These are phyloP conservation scores for Acrobasis suavella DNA, from an alignment of 2,888 invertebrate genomes.

Conservation along the genomic window DNA sequence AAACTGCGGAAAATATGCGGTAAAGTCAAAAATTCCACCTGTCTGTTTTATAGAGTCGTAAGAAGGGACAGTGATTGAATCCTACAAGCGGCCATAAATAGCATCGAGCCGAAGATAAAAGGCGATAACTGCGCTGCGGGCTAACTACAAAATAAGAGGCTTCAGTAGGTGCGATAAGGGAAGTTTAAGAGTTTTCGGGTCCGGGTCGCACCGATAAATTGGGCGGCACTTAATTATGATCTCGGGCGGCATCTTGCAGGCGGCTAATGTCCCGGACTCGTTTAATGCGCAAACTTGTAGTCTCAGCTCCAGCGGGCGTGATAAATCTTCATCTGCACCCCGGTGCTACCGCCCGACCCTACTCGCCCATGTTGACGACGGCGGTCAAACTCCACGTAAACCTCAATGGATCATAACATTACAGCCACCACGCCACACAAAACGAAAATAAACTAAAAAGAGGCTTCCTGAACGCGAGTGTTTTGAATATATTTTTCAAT, in stretches of 20 bases:
- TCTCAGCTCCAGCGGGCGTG: conserved; percentile 75
- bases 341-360: conserved; percentile 23
- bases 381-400: not conserved
- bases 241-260: conserved; percentile 82
- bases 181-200: conserved; percentile 78
- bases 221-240: conserved; percentile 83
- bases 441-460: not conserved
- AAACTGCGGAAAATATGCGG: not conserved
- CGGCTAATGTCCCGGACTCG: conserved; percentile 81
- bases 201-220: conserved; percentile 81
- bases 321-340: conserved; percentile 78
- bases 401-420: not conserved
- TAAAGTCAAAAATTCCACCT: not conserved
- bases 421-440: not conserved
- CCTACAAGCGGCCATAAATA: conserved; percentile 37
- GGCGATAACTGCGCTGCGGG: conserved; percentile 67
- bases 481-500: not conserved
- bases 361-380: not conserved
- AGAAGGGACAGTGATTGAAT: conserved; percentile 26
- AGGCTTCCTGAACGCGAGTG: not conserved
- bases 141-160: conserved; percentile 81
- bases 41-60: not conserved
- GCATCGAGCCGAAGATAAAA: conserved; percentile 58
- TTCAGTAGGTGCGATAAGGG: conserved; percentile 78
- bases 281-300: conserved; percentile 82